These are phyloP conservation scores for Vireo altiloquus DNA, from an alignment of 2,113 vertebrate genomes.

Conservation along the genomic window DNA sequence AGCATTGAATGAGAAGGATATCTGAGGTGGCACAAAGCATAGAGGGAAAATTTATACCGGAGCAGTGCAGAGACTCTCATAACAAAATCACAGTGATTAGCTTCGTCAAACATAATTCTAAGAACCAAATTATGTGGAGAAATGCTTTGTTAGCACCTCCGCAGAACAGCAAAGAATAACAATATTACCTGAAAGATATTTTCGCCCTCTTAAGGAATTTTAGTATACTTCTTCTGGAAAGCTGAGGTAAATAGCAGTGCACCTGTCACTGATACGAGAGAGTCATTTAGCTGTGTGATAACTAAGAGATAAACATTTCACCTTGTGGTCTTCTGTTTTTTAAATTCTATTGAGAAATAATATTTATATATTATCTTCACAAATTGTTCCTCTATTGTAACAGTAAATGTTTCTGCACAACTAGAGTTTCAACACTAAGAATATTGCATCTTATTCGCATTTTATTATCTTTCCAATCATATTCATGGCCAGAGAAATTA, in stretches of 20 bases:
- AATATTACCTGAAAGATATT: neutral
- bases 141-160: conserved; percentile 4
- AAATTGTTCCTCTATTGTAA: neutral
- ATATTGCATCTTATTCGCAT: neutral
- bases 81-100: conserved; percentile 37
- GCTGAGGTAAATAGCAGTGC: neutral
- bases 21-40: neutral
- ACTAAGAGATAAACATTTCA: neutral
- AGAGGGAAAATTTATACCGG: neutral
- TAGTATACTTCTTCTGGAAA: neutral
- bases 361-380: neutral
- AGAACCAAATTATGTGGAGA: neutral
- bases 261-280: neutral
- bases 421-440: neutral
- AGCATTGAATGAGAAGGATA: neutral
- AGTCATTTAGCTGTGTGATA: neutral
- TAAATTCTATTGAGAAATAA: neutral
- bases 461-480: neutral
- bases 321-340: neutral
- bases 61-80: neutral
- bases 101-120: neutral
- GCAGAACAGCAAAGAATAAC: neutral
- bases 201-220: neutral
- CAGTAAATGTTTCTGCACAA: neutral
- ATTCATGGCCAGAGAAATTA: neutral